These are phyloP conservation scores for Ectobius pallidus DNA, from an alignment of 2,888 invertebrate genomes.

Conservation along the genomic window DNA sequence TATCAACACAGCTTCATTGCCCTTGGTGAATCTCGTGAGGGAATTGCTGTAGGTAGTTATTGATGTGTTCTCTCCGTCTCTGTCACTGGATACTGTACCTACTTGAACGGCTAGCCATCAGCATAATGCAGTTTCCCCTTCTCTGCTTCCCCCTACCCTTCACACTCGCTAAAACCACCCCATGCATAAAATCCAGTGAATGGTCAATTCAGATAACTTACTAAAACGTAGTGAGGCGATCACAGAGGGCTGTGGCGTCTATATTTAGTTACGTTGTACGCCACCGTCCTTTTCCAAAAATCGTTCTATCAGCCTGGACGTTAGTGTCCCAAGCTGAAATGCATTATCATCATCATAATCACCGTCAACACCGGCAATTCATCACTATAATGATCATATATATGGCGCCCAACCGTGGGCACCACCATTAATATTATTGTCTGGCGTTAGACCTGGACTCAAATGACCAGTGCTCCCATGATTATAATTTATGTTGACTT, in stretches of 20 bases:
- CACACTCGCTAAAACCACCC: constrained; percentile 28
- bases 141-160: not conserved
- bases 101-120: constrained; percentile 25
- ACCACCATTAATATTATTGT: constrained; percentile 29
- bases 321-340: too few species aligned
- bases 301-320: too few species aligned
- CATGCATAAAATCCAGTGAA: constrained; percentile 30
- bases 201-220: constrained; percentile 32
- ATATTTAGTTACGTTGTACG: not conserved
- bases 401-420: constrained; percentile 13
- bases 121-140: constrained; percentile 18
- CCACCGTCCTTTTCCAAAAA: not conserved
- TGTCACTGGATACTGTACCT: not conserved
- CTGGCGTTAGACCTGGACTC: constrained; percentile 7
- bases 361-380: constrained; percentile 22
- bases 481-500: constrained; percentile 29
- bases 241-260: not conserved
- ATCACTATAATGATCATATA: constrained; percentile 26
- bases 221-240: constrained; percentile 12
- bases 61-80: constrained; percentile 14
- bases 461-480: constrained; percentile 12
- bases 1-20: not conserved
- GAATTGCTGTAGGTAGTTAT: not conserved
- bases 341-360: constrained; percentile 22
- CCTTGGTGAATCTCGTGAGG: not conserved